Evolutionary conservation across 2,113 vertebrate genomes (phyloP), one percentile per base, ranked within the genome.

Genomic region (Oryzias melastigma): DNA sequence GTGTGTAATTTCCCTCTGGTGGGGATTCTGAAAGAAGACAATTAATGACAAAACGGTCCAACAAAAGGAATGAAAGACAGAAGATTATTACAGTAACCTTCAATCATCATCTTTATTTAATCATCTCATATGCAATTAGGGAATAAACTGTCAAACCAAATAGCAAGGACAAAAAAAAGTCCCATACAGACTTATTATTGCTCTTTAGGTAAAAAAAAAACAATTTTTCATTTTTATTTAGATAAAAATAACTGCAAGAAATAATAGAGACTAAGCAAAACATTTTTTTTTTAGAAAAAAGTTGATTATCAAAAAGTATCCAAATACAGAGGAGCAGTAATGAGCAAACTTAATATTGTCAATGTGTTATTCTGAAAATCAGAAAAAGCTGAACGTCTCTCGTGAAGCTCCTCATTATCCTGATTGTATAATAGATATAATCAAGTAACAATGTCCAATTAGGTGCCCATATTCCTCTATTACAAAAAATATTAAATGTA

Each of bases 371-470:
- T 76, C 25, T 60, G 43, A 69, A 82, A 69, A 77, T 59, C 55
- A 75, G 66, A 19, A 47, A 3, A 55, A 54, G 35, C 57, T 62
- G 50, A 47, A 52, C 19, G 40, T 79, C 50, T 66, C 71, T 54
- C 56, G 68, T 65, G 52, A 68, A 79, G 71, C 68, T 72, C 61
- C 58, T 71, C 73, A 75, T 84, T 85, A 81, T 78, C 42, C 55
- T 78, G 77, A 84, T 84, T 82, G 62, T 72, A 69, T 85, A 84
- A 85, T 83, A 80, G 54, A 85, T 84, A 85, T 80, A 85, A 87
- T 85, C 77, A 84, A 74, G 75, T 44, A 69, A 70, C 73, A 78
- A 70, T 78, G 68, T 74, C 68, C 62, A 82, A 83, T 84, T 85
- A 77, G 56, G 29, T 52, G 69, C 54, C 52, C 68, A 69, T 20